Base-by-base conservation (phyloP, 2,888 invertebrate genomes). In the Calameuta filiformis region DNA sequence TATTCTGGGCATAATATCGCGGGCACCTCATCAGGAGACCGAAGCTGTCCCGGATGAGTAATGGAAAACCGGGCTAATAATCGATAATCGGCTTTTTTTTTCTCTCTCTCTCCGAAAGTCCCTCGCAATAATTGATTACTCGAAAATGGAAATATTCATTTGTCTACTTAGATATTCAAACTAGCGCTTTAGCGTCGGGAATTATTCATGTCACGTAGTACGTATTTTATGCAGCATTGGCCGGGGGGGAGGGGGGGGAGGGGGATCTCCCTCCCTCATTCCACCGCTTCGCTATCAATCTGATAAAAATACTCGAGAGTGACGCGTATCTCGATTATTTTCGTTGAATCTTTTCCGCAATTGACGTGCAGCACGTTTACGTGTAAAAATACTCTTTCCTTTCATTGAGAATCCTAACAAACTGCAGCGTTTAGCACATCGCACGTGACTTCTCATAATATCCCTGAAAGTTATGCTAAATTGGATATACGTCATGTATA, bases 201-300 rank as follows among this genome's bases (percentile, higher is more conserved):
- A 90, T 90, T 87, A 90, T 90, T 90, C 90, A 89, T 89, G 88
- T 89, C 90, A 90, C 89, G 90, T 89, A 86, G 85, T 85, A 83
- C 83, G 85, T 85, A 87, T 88, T 90, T 89, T 87, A 88, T 88
- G 86, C 85, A 83, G 83, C 84, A 86, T 88, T 85, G 86, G 81
- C 31, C 31, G 31, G 31, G 31, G 0, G 1, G 31, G 31, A 1
- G 31, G 31, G 31, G 1, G 31, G 31, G 31, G 31, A 1, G 31
- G 31, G 1, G 31, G 31, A 1, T 31, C 31, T 31, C 84, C 81
- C 81, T 80, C 84, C 81, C 81, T 80, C 69, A 35, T 69, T 23
- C 77, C 23, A 34, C 75, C 31, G 31, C 71, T 69, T 69, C 31
- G 30, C 71, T 69, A 69, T 33, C 31, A 69, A 69, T 69, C 71